Percentiles rank a stretch among this genome's conserved stretches.
phyloP scores from a whole-genome alignment of 30 jellyfish, hydroid and myxozoan species.

The Catostylus mosaicus region DNA sequence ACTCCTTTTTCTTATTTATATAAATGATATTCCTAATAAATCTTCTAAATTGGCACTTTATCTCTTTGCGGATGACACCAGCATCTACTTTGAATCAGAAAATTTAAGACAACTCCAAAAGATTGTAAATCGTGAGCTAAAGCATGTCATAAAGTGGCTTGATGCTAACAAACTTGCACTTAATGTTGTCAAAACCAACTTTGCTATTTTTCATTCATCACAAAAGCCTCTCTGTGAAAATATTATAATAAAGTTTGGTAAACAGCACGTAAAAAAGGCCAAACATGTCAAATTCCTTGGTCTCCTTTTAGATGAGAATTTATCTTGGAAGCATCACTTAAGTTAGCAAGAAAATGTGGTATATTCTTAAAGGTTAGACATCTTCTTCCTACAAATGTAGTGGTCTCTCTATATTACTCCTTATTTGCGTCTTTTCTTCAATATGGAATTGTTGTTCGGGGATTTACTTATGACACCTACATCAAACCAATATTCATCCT shows the following conservation, averaged over 20 bases:
- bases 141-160: slow-evolving; percentile 59
- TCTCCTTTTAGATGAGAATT: slow-evolving; percentile 47
- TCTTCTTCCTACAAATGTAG: slow-evolving; percentile 31
- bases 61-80: slow-evolving; percentile 79
- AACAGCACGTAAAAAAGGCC: slow-evolving; percentile 27
- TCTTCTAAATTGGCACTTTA: slow-evolving; percentile 9
- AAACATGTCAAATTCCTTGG: slow-evolving; percentile 54
- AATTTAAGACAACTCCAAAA: slow-evolving; percentile 38
- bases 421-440: not conserved
- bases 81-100: slow-evolving; percentile 39
- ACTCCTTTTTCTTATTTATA: slow-evolving; percentile 48
- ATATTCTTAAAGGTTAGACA: slow-evolving; percentile 28
- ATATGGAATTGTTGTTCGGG: slow-evolving; percentile 34
- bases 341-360: slow-evolving; percentile 36
- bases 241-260: slow-evolving; percentile 37
- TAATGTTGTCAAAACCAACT: slow-evolving; percentile 52
- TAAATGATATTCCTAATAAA: slow-evolving; percentile 54
- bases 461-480: slow-evolving; percentile 24
- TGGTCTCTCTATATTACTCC: slow-evolving; percentile 14
- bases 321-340: slow-evolving; percentile 51
- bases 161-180: slow-evolving; percentile 67
- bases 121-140: slow-evolving; percentile 62
- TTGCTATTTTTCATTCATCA: slow-evolving; percentile 35
- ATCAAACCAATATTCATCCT: slow-evolving; percentile 29
- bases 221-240: slow-evolving; percentile 30